Base-by-base conservation (phyloP, 2,888 invertebrate genomes). In the Melanostoma scalare region DNA sequence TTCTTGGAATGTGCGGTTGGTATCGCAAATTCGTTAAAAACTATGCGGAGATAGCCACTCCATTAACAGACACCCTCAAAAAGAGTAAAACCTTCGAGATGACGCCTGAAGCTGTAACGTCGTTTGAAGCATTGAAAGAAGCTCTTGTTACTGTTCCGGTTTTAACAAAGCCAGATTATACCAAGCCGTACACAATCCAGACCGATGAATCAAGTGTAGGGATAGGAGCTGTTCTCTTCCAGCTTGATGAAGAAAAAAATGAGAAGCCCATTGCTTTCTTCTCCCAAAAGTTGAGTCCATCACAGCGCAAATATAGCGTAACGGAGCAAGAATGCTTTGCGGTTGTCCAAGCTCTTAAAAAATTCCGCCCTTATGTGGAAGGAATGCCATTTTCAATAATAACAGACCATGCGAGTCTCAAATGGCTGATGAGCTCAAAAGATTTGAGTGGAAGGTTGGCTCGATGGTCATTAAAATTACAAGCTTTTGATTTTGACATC, bases 391-490 rank as follows among this genome's bases (percentile, higher is more conserved):
- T 84, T 42, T 71, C 68, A 3, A 53, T 76, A 4, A 46, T 69
- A 1, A 85, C 82, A 3, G 82, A 85, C 38, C 75, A 85, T 8
- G 48, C 85, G 2, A 82, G 79, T 8, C 31, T 85, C 0, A 56
- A 79, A 30, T 84, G 84, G 84, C 40, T 84, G 2, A 84, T 78
- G 77, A 52, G 48, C 4, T 68, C 67, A 38, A 42, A 44, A 10
- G 63, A 46, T 33, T 86, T 86, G 3, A 71, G 71, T 20, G 87
- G 86, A 3, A 58, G 86, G 35, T 42, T 88, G 35, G 87, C 87
- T 5, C 52, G 88, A 6, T 89, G 85, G 86, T 77, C 71, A n/a
- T 42, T 85, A 4, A 74, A 88, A 87, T 74, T 81, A 81, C 86
- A 81, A 56, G 79, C 33, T 78, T 88, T 60, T 63, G 78, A 77